These are phyloP conservation scores for Protophormia terraenovae DNA, from an alignment of 2,888 invertebrate genomes.

Conservation along the genomic window DNA sequence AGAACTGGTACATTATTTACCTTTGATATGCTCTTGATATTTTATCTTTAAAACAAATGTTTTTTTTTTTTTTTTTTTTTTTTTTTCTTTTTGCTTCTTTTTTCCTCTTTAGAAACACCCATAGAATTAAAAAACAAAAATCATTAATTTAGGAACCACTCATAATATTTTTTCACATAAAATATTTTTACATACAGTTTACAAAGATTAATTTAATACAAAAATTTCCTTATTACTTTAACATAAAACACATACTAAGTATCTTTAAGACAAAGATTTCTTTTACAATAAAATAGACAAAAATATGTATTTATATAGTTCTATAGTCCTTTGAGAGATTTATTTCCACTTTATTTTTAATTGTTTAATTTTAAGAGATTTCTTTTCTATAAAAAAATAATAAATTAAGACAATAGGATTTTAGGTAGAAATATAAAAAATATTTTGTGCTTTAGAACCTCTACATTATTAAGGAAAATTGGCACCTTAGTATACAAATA, in stretches of 20 bases:
- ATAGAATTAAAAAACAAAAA: not conserved
- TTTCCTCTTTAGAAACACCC: not conserved
- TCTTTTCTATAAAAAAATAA: not conserved
- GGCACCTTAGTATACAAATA: conserved; percentile 19
- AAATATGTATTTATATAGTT: not conserved
- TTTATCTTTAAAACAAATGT: no score
- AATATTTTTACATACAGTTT: not conserved
- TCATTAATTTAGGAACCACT: conserved; percentile 18
- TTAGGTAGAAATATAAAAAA: not conserved
- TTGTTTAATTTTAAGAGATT: not conserved
- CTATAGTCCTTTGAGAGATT: not conserved
- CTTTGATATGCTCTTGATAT: no score
- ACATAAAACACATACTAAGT: not conserved
- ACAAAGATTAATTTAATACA: not conserved
- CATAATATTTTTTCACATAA: not conserved
- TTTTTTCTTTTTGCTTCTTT: conserved; percentile 16
- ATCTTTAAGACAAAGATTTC: not conserved
- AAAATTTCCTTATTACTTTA: not conserved
- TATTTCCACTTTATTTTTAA: no score
- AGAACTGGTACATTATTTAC: no score
- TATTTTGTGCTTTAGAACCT: conserved; percentile 16
- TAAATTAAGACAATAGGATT: not conserved
- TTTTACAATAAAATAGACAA: not conserved
- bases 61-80: not conserved
- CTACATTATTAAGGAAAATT: conserved; percentile 27